These are phyloP conservation scores for Pandion haliaetus DNA, from an alignment of 2,113 vertebrate species.

Conservation along the genomic window DNA sequence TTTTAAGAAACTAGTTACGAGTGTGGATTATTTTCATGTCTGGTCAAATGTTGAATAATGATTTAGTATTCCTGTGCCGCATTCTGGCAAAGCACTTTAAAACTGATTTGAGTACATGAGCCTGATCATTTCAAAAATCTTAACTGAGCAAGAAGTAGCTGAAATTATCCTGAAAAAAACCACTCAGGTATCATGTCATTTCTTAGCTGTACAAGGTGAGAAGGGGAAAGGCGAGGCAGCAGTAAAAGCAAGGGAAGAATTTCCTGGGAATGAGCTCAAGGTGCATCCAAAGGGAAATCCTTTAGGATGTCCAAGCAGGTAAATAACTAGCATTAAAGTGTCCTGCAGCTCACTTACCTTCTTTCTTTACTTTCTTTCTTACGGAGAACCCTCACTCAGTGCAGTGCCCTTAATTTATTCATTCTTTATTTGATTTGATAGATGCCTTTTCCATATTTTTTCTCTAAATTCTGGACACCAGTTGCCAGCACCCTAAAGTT, in stretches of 20 bases:
- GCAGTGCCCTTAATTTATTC: neutral
- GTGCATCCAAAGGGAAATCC: neutral
- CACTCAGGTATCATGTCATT: conserved; percentile 5
- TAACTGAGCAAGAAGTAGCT: conserved; percentile 32
- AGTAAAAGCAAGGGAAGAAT: neutral
- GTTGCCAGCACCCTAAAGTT: neutral
- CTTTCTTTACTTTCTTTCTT: neutral
- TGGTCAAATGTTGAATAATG: conserved; percentile 32
- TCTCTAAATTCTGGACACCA: neutral
- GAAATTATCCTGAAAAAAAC: conserved; percentile 37
- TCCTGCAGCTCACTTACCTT: neutral
- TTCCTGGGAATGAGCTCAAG: neutral
- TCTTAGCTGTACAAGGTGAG: neutral
- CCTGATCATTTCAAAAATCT: conserved; percentile 25
- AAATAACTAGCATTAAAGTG: neutral
- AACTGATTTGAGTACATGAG: conserved; percentile 36
- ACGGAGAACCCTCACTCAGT: neutral
- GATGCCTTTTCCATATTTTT: neutral
- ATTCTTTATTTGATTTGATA: neutral
- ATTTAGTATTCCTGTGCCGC: conserved; percentile 13
- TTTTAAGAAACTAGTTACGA: conserved; percentile 10
- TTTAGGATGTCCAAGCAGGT: neutral
- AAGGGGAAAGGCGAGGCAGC: neutral
- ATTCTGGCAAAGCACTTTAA: conserved; percentile 23
- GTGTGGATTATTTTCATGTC: neutral